Evolutionary conservation across 92 coral and sea anemone species (phyloP), one percentile per base, ranked within the genome.

Genomic region (Ricordea florida): DNA sequence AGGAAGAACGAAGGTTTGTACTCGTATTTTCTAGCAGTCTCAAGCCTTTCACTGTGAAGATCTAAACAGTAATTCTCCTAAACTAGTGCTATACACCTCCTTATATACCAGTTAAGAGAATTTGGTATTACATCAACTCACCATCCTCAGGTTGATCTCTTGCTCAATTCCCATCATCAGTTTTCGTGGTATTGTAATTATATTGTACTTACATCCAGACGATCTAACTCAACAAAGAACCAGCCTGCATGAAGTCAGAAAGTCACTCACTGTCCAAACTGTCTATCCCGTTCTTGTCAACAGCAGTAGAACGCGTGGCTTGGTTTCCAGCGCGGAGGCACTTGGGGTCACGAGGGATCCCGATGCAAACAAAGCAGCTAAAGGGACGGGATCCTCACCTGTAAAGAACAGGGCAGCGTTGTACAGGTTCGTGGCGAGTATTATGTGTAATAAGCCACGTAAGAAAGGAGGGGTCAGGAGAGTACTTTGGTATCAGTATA

Each of bases 251-350:
- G 3, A 1, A 7, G 15, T 20, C 50, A 2, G 2, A 15, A 1
- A 20, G 21, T 8, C 5, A 8, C 6, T 14, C 15, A 2, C 21
- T 4, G 28, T 45, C 13, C 10, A 45, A 18, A 0, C 28, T 2
- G 11, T 15, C 18, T 28, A 44, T 27, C 55, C 51, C 51, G 27
- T 0, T 10, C 27, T 62, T 48, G 29, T 13, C n/a, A n/a, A n/a
- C n/a, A n/a, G n/a, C n/a, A n/a, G 23, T 29, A 52, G 66, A 66
- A 66, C 57, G 16, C 45, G 33, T 14, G 80, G 80, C 20, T 31
- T 73, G 36, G 80, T 73, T 53, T 58, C 80, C 29, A 73, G 70
- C 47, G 70, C 80, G 3, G 80, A 73, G 58, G 69, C 40, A 51
- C 80, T 73, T 44, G 60, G 80, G 23, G 80, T 73, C 8, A 14